Evolutionary conservation across 2,113 vertebrate species (phyloP), one percentile per base, ranked within the genome.

Genomic region (Collichthys lucidus): DNA sequence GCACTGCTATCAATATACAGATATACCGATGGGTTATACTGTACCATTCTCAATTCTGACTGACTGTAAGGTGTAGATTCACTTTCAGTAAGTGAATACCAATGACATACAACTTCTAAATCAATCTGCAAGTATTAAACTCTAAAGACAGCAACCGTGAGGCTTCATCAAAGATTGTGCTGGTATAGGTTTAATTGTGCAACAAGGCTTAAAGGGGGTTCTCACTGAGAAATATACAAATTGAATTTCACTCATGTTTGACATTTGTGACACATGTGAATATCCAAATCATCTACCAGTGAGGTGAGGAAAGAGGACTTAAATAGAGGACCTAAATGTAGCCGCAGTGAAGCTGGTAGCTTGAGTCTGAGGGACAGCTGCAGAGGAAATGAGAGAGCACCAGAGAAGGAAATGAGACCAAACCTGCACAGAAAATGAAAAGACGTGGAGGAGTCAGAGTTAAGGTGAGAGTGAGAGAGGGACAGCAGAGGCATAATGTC

Each of bases 381-480:
- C 53, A 57, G 35, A 40, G 52, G 68, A 71, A 71, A 71, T 57
- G 68, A 71, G 35, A 70, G 52, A 42, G 35, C n/a, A 71, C 35
- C 14, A 9, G 67, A 56, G 35, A 57, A 40, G 52, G 68, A 71
- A 71, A 57, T 71, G 52, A 70, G 68, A 56, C 14, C 20, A 15
- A 56, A 42, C 20, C 20, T 15, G 15, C 20, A 56, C 31, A 56
- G 67, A 70, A 42, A 56, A 70, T 42, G 40, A 22, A 42, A 31
- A 40, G 20, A 42, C 40, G 50, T 42, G 50, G 29, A 69, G 20
- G 44, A 24, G 61, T n/a, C 19, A 40, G 10, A 62, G 31, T n/a
- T 62, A 62, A n/a, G 31, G 59, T 61, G 16, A 61, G 31, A 40
- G 60, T 46, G 22, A 11, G 22, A 17, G 42, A 47, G 15, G 20